Evolutionary conservation across 2,113 vertebrate species (phyloP).

Genomic region (Phyllostomus discolor): DNA sequence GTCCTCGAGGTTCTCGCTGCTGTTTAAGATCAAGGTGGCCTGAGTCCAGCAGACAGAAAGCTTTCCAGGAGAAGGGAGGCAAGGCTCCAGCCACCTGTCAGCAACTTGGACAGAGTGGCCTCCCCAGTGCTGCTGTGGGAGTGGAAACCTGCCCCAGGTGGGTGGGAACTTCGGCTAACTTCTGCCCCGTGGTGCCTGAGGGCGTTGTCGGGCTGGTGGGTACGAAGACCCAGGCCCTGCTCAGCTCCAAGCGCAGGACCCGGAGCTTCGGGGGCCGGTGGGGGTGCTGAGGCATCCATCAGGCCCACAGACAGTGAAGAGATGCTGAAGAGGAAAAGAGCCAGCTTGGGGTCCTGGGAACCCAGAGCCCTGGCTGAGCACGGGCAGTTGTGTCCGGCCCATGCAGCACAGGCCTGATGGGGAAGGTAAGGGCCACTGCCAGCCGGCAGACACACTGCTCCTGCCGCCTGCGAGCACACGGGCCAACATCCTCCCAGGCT

Average conservation of each 20-base stretch:
- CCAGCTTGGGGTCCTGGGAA: background rate
- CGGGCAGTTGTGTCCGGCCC: background rate
- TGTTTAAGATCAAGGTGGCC: constrained; percentile 48
- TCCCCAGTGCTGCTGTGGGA: constrained; percentile 25
- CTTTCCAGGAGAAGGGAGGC: background rate
- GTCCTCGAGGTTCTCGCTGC: constrained; percentile 47
- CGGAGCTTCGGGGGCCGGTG: constrained; percentile 4
- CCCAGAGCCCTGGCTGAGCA: background rate
- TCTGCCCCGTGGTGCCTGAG: constrained; percentile 37
- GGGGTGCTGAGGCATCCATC: constrained; percentile 28
- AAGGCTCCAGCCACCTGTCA: constrained; percentile 58
- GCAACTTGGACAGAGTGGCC: constrained; percentile 59
- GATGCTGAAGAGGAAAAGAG: constrained; percentile 51
- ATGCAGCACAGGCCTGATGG: background rate
- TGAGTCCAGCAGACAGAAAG: constrained; percentile 57
- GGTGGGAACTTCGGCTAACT: constrained; percentile 59
- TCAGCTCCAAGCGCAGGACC: constrained; percentile 51
- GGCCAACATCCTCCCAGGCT: background rate
- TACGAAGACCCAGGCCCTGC: background rate
- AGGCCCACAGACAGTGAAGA: background rate
- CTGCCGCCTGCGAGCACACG: background rate
- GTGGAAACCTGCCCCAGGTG: constrained; percentile 34
- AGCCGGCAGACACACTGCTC: background rate
- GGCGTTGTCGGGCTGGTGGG: constrained; percentile 18
- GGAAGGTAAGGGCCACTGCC: background rate